These are phyloP conservation scores for Cheilosia variabilis DNA, from an alignment of 2,888 invertebrate genomes.

Conservation along the genomic window DNA sequence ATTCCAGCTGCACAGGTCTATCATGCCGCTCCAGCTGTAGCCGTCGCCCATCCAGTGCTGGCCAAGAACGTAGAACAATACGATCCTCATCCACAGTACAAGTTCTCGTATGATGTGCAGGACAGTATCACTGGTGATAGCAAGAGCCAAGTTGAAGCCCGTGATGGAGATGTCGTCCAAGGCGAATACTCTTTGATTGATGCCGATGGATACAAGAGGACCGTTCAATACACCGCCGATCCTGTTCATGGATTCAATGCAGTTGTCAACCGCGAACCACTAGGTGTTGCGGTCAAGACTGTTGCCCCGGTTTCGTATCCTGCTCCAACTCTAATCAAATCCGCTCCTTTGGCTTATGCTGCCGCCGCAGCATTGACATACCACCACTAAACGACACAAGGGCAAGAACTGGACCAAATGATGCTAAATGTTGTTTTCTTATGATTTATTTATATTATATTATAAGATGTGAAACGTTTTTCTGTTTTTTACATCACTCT, in stretches of 20 bases:
- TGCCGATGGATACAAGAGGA: constrained; percentile 86
- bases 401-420: constrained; percentile 55
- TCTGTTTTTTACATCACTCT: too few species aligned
- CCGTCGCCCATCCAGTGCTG: constrained; percentile 72
- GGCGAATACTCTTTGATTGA: constrained; percentile 83
- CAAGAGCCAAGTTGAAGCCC: constrained; percentile 85
- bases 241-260: constrained; percentile 76
- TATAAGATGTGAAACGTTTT: neutral
- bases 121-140: constrained; percentile 83
- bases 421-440: constrained; percentile 48
- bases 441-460: constrained; percentile 18
- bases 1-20: constrained; percentile 58
- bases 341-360: constrained; percentile 54
- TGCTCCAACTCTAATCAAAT: constrained; percentile 51
- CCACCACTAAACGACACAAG: constrained; percentile 42
- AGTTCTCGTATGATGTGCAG: constrained; percentile 82
- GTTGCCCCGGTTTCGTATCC: constrained; percentile 55
- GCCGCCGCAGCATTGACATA: constrained; percentile 38
- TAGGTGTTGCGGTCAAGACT: constrained; percentile 73
- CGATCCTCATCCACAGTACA: constrained; percentile 80
- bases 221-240: constrained; percentile 85
- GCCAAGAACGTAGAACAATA: constrained; percentile 75
- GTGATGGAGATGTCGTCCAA: constrained; percentile 85
- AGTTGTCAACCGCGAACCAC: constrained; percentile 74
- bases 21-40: constrained; percentile 65